Evolutionary conservation across 2,113 vertebrate genomes (phyloP).

Genomic region (Menura novaehollandiae): DNA sequence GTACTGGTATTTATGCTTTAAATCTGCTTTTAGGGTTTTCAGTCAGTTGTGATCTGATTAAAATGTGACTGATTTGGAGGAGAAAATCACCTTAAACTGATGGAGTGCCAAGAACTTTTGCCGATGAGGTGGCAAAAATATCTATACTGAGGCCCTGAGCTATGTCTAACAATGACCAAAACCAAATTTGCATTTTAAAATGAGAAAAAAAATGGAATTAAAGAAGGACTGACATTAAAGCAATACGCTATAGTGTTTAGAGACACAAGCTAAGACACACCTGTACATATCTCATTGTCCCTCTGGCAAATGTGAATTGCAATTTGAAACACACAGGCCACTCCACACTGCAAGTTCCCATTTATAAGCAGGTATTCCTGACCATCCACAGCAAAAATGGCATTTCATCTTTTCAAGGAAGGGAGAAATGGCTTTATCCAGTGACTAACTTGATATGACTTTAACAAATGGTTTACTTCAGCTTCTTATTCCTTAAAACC

Average conservation of each 20-base stretch:
- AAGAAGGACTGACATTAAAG: neutral
- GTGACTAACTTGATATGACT: neutral
- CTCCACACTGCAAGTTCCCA: neutral
- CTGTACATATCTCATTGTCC: neutral
- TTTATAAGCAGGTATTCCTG: neutral
- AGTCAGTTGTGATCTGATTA: constrained; percentile 55
- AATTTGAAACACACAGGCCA: neutral
- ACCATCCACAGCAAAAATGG: neutral
- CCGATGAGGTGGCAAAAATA: constrained; percentile 1
- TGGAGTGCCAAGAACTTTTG: neutral
- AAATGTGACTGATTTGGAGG: constrained; percentile 23
- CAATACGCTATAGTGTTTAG: neutral
- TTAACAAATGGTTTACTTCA: neutral
- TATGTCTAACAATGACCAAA: neutral
- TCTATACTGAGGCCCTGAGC: neutral
- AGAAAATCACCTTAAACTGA: constrained; percentile 41
- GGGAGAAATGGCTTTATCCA: neutral
- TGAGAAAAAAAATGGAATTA: neutral
- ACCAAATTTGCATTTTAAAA: neutral
- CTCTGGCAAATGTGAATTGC: neutral
- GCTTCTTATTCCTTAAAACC: neutral
- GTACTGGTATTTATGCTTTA: constrained; percentile 29
- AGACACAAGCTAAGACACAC: neutral
- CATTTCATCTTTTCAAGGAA: neutral
- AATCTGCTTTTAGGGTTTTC: constrained; percentile 46